Evolutionary conservation across 2,797 vertebrate genomes (phyloP).

Genomic region (Cichlasoma orientale): DNA sequence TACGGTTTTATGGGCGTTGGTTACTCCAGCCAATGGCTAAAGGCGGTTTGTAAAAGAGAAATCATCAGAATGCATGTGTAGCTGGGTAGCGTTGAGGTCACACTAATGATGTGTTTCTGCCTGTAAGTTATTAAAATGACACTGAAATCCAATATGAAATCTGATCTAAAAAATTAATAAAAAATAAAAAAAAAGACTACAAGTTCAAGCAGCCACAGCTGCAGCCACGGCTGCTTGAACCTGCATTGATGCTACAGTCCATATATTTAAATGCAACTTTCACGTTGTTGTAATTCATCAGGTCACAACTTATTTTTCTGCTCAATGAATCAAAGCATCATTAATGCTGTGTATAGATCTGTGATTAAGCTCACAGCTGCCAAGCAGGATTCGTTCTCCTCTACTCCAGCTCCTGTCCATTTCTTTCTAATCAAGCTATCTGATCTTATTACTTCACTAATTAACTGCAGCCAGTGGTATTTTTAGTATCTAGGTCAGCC

Average conservation of each 20-base stretch:
- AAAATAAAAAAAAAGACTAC: not conserved
- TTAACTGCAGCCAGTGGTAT: conserved; percentile 66
- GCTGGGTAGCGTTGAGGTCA: not conserved
- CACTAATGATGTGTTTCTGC: not conserved
- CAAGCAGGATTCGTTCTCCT: conserved; percentile 46
- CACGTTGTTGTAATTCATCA: not conserved
- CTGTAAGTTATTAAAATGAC: conserved; percentile 8
- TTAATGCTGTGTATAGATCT: conserved; percentile 27
- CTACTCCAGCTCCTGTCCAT: conserved; percentile 42
- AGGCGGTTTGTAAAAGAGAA: conserved; percentile 23
- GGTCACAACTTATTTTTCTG: not conserved
- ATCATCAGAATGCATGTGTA: conserved; percentile 39
- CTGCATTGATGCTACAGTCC: not conserved
- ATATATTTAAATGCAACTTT: not conserved
- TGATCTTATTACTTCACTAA: conserved; percentile 74
- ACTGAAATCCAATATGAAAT: not conserved
- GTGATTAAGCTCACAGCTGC: conserved; percentile 38
- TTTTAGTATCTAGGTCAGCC: conserved; percentile 70
- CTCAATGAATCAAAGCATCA: conserved; percentile 9
- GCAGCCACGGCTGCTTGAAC: not conserved
- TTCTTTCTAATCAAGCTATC: conserved; percentile 62
- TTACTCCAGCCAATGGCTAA: conserved; percentile 32
- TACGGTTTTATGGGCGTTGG: conserved; percentile 45
- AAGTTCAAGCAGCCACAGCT: not conserved
- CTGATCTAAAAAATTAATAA: not conserved